Evolutionary conservation across 2,113 vertebrate genomes (phyloP).

Genomic region (Anhinga rufa): DNA sequence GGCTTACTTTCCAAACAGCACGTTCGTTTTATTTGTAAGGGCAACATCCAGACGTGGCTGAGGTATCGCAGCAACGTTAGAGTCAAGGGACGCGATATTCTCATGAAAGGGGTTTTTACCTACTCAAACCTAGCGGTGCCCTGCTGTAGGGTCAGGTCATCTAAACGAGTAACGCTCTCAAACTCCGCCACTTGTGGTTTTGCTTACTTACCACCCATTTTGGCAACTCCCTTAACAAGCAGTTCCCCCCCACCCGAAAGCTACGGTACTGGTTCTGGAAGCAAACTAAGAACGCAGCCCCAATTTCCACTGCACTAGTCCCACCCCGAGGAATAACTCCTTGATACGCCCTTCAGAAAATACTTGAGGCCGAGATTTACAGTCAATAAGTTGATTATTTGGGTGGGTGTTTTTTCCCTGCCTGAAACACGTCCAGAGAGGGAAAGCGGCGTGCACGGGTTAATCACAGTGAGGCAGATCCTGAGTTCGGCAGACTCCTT

Average conservation of each 20-base stretch:
- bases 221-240: background rate
- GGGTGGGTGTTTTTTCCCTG: no score
- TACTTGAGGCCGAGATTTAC: no score
- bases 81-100: no score
- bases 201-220: rapidly evolving
- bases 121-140: no score
- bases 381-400: no score
- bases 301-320: rapidly evolving
- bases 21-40: background rate
- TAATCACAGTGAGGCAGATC: background rate
- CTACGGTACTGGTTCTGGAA: background rate
- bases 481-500: background rate
- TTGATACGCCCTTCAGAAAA: background rate
- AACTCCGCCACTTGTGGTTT: rapidly evolving
- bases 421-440: background rate
- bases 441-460: rapidly evolving
- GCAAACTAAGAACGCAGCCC: rapidly evolving
- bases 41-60: rapidly evolving
- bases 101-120: background rate
- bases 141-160: no score
- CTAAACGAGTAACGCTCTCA: background rate
- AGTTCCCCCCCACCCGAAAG: background rate
- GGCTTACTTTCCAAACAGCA: background rate
- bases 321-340: background rate
- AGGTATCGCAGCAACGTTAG: background rate